Conservation (phyloP, 2,888 invertebrate genomes). For the Aethes cnicana region DNA sequence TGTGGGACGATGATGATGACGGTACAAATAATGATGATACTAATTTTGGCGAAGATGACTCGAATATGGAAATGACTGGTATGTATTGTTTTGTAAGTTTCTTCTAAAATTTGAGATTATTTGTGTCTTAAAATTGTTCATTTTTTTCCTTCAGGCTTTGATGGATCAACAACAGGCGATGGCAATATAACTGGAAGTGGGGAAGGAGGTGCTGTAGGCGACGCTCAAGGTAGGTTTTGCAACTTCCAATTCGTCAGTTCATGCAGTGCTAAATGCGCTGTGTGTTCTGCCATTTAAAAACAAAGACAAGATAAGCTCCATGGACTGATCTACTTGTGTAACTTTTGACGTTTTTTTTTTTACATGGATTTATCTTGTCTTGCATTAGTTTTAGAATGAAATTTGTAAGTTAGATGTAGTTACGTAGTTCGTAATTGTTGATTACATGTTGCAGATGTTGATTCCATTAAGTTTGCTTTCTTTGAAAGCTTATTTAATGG, state of each 20-base stretch:
- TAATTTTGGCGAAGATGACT: constrained; percentile 85
- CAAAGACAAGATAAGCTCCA: too few species aligned
- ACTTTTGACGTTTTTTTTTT: too few species aligned
- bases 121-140: background rate
- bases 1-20: constrained; percentile 84
- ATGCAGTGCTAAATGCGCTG: background rate
- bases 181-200: constrained; percentile 76
- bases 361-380: constrained; percentile 42
- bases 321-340: too few species aligned
- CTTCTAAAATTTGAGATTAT: background rate
- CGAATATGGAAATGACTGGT: constrained; percentile 85
- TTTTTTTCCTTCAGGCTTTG: constrained; percentile 62
- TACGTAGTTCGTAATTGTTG: constrained; percentile 27
- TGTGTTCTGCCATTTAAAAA: constrained; percentile 7
- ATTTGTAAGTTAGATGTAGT: constrained; percentile 66
- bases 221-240: constrained; percentile 82
- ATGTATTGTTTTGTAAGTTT: constrained; percentile 33
- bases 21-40: constrained; percentile 84
- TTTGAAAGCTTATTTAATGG: constrained; percentile 4
- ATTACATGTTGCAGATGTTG: constrained; percentile 20
- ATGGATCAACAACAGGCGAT: constrained; percentile 77
- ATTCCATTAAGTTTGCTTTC: background rate
- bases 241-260: constrained; percentile 39
- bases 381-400: constrained; percentile 62
- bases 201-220: constrained; percentile 80